Evolutionary conservation across 2,113 vertebrate species (phyloP), one percentile per base, ranked within the genome.

Genomic region (Cheilinus undulatus): DNA sequence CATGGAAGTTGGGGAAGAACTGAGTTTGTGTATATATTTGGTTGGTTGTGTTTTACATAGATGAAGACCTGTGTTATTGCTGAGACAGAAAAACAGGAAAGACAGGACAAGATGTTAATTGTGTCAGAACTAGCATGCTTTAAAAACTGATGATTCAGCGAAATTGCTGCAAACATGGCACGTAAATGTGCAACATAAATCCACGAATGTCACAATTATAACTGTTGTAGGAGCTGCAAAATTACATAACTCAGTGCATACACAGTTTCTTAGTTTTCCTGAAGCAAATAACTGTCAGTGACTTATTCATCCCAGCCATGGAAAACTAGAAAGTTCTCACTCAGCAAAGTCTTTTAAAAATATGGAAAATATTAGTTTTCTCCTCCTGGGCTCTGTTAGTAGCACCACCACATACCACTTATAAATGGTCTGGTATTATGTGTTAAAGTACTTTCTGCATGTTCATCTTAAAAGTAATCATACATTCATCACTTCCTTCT

Each of bases 331-430:
- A 75, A 28, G 34, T 59, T 67, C 60, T 46, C 23, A 27, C 20
- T 28, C 9, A 76, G 59, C 27, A 76, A 76, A 28, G 28, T 56
- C 24, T 67, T 32, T 23, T 26, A 24, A 52, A 78, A 68, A 66
- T 73, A 63, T 2, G 68, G 72, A 73, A 79, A 61, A 74, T 77
- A 52, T 83, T 78, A 36, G 63, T 79, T 42, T 52, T 13, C 40
- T 38, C n/a, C 34, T 5, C 53, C 22, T 52, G 36, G 56, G 65
- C 71, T 64, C 17, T 17, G 53, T 73, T 65, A 81, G 75, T 56
- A 74, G 10, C 9, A 5, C 2, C 54, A 75, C 42, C 57, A 79
- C 34, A 58, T 65, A 69, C 62, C 60, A 62, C 26, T 72, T 13
- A 49, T 22, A 38, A 61, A 19, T 14, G 9, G 22, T 14, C 28